Percentiles rank a stretch among this genome's conserved stretches.
Evolutionary conservation across 2,113 vertebrate species (phyloP).

Genomic region (Gallinago undulata): DNA sequence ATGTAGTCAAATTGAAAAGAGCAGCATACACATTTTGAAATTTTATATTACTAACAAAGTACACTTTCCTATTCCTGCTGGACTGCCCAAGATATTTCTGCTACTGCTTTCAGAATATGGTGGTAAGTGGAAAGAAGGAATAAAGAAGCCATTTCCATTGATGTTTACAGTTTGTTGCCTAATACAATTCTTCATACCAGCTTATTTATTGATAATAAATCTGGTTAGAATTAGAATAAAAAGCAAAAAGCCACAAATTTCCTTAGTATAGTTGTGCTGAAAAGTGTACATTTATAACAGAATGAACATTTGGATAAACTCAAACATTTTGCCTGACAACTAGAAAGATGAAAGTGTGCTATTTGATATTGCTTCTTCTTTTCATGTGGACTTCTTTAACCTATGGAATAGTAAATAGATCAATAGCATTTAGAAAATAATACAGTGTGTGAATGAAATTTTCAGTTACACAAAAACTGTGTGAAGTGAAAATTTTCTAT

Average conservation of each 20-base stretch:
- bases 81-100: not conserved
- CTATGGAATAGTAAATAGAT: not conserved
- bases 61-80: not conserved
- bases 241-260: not conserved
- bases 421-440: not conserved
- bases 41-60: not conserved
- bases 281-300: not conserved
- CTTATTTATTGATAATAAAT: not conserved
- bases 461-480: not conserved
- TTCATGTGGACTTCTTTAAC: not conserved
- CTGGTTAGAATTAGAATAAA: not conserved
- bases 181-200: not conserved
- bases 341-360: not conserved
- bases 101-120: not conserved
- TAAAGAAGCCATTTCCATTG: not conserved
- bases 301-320: not conserved
- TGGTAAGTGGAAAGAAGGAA: not conserved
- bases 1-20: conserved; percentile 27
- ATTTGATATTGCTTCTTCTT: not conserved
- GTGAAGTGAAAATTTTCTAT: not conserved
- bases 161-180: not conserved
- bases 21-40: conserved; percentile 6
- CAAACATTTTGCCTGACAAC: not conserved
- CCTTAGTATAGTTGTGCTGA: not conserved
- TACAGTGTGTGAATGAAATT: not conserved